Evolutionary conservation across 1,140 invertebrate genomes (phyloP).

Genomic region (Drosophila ironensis): DNA sequence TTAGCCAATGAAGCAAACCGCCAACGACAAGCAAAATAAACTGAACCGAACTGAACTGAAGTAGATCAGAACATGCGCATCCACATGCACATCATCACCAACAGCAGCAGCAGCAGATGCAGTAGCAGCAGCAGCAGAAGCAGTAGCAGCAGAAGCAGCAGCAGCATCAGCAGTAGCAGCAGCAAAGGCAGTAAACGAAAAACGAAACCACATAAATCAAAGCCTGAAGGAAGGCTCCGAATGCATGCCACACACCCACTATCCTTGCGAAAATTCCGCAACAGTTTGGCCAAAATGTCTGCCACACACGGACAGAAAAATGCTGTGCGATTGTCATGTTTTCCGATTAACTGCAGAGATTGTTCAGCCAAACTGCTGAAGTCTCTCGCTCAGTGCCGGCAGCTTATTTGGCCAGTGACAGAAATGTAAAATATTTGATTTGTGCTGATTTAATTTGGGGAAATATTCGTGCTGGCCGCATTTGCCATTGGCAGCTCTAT

Average conservation of each 20-base stretch:
- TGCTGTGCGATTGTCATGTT: too few relatives aligned
- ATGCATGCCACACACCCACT: not conserved
- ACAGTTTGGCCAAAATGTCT: slow-evolving; percentile 14
- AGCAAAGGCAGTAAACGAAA: slow-evolving; percentile 23
- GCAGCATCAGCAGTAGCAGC: too few relatives aligned
- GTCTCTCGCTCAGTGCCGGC: not conserved
- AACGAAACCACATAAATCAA: slow-evolving; percentile 72
- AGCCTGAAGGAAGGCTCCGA: slow-evolving; percentile 35
- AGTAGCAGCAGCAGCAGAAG: too few relatives aligned
- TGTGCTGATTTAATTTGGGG: slow-evolving; percentile 73
- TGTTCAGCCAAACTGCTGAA: not conserved
- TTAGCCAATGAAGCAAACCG: slow-evolving; percentile 58
- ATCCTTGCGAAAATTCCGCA: slow-evolving; percentile 5
- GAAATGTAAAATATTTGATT: slow-evolving; percentile 76
- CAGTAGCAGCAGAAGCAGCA: too few relatives aligned
- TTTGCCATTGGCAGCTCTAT: slow-evolving; percentile 4
- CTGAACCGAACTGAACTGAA: slow-evolving; percentile 2
- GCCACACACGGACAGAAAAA: slow-evolving; percentile 4
- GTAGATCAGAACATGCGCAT: too few relatives aligned
- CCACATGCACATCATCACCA: slow-evolving; percentile 28
- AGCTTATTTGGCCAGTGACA: slow-evolving; percentile 41
- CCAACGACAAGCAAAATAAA: slow-evolving; percentile 38
- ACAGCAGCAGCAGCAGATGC: too few relatives aligned
- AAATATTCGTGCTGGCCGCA: slow-evolving; percentile 45
- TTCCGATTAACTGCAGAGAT: too few relatives aligned